phyloP scores from a whole-genome alignment of 2,113 vertebrate genomes.

The Grus americana region DNA sequence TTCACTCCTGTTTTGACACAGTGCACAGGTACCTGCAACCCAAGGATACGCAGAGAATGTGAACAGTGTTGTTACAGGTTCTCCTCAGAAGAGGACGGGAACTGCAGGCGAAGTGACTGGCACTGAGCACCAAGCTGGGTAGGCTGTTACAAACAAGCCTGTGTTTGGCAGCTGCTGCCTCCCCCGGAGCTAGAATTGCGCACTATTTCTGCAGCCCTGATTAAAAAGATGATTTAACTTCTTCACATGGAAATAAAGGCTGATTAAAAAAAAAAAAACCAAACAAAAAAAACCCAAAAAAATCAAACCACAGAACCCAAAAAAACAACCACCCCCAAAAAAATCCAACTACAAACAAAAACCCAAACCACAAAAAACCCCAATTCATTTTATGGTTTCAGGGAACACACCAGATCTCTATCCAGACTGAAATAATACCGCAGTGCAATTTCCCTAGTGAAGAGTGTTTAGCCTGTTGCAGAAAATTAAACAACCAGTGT shows the following conservation, averaged over 20 bases:
- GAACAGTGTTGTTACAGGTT: not conserved
- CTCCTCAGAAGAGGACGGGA: rapidly evolving
- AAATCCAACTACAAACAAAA: not conserved
- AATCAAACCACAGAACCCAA: too few relatives aligned
- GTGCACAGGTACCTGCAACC: slow-evolving; percentile 84
- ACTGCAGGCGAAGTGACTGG: not conserved
- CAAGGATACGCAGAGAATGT: not conserved
- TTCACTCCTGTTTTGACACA: slow-evolving; percentile 97
- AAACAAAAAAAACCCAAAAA: not conserved
- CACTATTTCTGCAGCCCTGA: not conserved
- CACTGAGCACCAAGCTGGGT: rapidly evolving
- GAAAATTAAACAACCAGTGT: not conserved
- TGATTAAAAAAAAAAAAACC: not conserved
- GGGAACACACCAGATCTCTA: not conserved
- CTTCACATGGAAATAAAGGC: not conserved
- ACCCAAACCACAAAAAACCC: not conserved
- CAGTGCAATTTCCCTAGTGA: not conserved
- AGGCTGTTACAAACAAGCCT: not conserved
- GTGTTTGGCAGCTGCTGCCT: not conserved
- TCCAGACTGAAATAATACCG: not conserved
- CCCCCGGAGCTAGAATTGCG: not conserved
- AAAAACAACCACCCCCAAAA: too few relatives aligned
- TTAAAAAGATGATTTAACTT: not conserved
- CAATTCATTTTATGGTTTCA: not conserved
- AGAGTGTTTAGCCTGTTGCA: not conserved